Percentiles rank a stretch among this genome's conserved stretches.
Evolutionary conservation across 2,113 vertebrate species (phyloP).

Genomic region (Hyperoodon ampullatus): DNA sequence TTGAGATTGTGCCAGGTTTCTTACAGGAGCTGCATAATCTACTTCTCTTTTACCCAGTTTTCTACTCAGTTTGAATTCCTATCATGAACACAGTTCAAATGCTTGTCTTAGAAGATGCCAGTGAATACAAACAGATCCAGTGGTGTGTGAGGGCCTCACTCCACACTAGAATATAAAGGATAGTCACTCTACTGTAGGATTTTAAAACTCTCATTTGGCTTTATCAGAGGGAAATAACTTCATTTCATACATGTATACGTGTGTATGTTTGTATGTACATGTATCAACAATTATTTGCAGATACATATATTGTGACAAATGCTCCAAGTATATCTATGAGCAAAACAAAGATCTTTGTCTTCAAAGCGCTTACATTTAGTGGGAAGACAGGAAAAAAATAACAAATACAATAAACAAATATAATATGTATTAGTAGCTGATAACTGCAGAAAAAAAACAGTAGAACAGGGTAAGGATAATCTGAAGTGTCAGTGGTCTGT

Average conservation of each 20-base stretch:
- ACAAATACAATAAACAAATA: not conserved
- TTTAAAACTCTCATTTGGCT: not conserved
- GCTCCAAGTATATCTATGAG: not conserved
- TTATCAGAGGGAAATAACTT: not conserved
- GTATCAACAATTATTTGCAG: not conserved
- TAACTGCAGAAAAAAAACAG: not conserved
- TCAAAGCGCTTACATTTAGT: not conserved
- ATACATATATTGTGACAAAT: not conserved
- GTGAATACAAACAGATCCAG: not conserved
- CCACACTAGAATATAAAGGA: not conserved
- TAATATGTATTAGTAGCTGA: not conserved
- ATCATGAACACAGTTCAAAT: not conserved
- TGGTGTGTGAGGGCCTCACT: not conserved
- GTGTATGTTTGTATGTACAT: not conserved
- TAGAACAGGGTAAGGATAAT: not conserved
- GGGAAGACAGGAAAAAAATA: not conserved
- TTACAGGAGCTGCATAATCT: not conserved
- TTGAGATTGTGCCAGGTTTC: not conserved
- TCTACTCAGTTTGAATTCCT: not conserved
- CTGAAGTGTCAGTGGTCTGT: not conserved
- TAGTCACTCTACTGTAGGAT: not conserved
- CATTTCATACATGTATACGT: not conserved
- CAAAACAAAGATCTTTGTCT: not conserved
- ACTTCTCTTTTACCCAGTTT: not conserved
- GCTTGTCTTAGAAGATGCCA: not conserved